A percentile compares a stretch with the other conserved stretches of the same genome.
Evolutionary conservation across 1,140 invertebrate genomes (phyloP).

Genomic region (Sinonovacula constricta): DNA sequence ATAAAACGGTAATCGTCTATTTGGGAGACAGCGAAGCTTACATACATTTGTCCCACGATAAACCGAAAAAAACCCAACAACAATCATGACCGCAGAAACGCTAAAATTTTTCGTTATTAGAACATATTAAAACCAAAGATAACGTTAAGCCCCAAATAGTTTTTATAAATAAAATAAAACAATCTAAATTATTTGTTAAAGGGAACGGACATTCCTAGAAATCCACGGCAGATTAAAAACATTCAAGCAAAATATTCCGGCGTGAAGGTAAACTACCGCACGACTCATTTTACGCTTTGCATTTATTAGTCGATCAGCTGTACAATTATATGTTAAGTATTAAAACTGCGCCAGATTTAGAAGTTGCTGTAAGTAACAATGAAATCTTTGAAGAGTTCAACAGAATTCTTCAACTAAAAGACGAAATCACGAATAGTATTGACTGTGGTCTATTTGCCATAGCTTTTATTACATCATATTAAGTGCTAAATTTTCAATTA

Average conservation of each 20-base stretch:
- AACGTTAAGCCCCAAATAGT: background rate
- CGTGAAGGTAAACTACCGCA: slow-evolving; percentile 13
- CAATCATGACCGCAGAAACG: slow-evolving; percentile 14
- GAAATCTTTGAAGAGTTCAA: slow-evolving; percentile 29
- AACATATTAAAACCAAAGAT: background rate
- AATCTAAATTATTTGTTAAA: background rate
- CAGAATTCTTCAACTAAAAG: slow-evolving; percentile 25
- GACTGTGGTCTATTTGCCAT: no score
- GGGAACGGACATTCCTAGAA: slow-evolving; percentile 9
- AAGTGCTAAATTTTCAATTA: no score
- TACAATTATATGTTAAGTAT: slow-evolving; percentile 43
- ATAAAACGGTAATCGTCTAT: slow-evolving; percentile 16
- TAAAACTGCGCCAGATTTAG: slow-evolving; percentile 35
- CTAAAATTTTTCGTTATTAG: background rate
- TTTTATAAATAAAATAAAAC: background rate
- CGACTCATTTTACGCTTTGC: slow-evolving; percentile 26
- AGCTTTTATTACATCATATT: no score
- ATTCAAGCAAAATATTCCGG: background rate
- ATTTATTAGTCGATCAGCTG: slow-evolving; percentile 36
- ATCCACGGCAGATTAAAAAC: slow-evolving; percentile 21
- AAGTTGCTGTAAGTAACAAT: slow-evolving; percentile 10
- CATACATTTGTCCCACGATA: slow-evolving; percentile 3
- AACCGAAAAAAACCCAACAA: background rate
- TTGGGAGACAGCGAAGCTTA: background rate
- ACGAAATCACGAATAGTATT: no score